phyloP scores from a whole-genome alignment of 2,797 vertebrate species.

The Thaleichthys pacificus region DNA sequence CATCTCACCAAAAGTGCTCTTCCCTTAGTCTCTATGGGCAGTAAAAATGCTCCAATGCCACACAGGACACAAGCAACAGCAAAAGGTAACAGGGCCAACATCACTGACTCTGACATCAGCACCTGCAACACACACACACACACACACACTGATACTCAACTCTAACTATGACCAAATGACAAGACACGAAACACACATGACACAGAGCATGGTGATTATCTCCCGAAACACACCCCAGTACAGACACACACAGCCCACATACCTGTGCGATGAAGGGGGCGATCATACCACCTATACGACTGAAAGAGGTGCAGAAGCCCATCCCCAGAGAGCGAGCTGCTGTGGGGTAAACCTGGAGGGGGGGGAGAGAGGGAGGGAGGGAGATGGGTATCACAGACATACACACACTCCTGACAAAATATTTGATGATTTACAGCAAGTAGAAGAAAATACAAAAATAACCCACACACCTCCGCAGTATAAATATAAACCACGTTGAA shows the following conservation, averaged over 20 bases:
- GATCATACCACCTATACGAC: constrained; percentile 91
- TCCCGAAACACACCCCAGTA: not conserved
- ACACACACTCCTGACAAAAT: not conserved
- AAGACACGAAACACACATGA: not conserved
- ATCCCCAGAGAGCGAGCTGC: constrained; percentile 85
- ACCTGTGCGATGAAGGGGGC: constrained; percentile 95
- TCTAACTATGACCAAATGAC: no score
- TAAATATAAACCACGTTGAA: constrained; percentile 96
- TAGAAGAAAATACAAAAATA: not conserved
- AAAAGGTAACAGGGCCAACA: constrained; percentile 83
- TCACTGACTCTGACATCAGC: constrained; percentile 82
- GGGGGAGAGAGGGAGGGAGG: constrained; percentile 10
- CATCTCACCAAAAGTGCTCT: constrained; percentile 83
- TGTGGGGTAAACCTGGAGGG: constrained; percentile 89
- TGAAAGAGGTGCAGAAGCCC: constrained; percentile 90
- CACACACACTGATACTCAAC: not conserved
- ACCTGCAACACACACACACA: constrained; percentile 73
- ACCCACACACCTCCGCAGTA: constrained; percentile 87
- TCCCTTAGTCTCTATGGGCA: constrained; percentile 91
- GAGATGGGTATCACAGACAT: not conserved
- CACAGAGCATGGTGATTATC: not conserved
- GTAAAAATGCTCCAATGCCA: constrained; percentile 75
- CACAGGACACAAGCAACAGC: constrained; percentile 78
- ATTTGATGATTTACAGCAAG: not conserved
- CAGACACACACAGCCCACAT: constrained; percentile 10